A percentile compares a stretch with the other conserved stretches of the same genome.
Evolutionary conservation across 2,113 vertebrate species (phyloP).

Genomic region (Capreolus pygargus): DNA sequence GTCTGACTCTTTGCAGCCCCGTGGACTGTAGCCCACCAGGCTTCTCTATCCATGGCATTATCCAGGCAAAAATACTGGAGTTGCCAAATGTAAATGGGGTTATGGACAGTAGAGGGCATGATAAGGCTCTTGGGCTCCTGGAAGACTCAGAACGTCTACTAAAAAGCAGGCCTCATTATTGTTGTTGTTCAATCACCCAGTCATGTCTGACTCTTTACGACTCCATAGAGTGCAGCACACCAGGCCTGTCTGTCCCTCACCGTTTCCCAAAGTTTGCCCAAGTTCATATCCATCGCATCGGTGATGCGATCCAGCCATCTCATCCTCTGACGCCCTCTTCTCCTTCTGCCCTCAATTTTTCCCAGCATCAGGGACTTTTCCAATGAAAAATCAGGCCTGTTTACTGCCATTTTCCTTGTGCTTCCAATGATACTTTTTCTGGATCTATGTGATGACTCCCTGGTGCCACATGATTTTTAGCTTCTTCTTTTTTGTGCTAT

Average conservation of each 20-base stretch:
- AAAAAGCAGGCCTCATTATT: neutral
- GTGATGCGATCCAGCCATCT: neutral
- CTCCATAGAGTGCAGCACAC: neutral
- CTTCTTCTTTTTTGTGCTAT: neutral
- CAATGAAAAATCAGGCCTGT: neutral
- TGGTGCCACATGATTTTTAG: neutral
- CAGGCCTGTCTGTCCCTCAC: neutral
- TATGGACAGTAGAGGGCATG: neutral
- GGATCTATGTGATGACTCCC: neutral
- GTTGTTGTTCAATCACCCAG: neutral
- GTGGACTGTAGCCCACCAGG: neutral
- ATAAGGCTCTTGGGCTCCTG: neutral
- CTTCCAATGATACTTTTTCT: neutral
- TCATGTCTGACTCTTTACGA: neutral
- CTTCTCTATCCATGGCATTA: neutral
- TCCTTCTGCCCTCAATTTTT: neutral
- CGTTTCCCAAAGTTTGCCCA: neutral
- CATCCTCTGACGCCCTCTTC: neutral
- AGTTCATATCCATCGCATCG: neutral
- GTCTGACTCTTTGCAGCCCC: neutral
- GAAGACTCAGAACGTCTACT: neutral
- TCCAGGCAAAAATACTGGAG: neutral
- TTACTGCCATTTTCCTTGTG: neutral
- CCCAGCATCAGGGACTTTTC: neutral
- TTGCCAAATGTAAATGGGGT: neutral